Percentiles rank a stretch among this genome's conserved stretches.
Evolutionary conservation across 2,888 invertebrate genomes (phyloP).

Genomic region (Oligia strigilis): DNA sequence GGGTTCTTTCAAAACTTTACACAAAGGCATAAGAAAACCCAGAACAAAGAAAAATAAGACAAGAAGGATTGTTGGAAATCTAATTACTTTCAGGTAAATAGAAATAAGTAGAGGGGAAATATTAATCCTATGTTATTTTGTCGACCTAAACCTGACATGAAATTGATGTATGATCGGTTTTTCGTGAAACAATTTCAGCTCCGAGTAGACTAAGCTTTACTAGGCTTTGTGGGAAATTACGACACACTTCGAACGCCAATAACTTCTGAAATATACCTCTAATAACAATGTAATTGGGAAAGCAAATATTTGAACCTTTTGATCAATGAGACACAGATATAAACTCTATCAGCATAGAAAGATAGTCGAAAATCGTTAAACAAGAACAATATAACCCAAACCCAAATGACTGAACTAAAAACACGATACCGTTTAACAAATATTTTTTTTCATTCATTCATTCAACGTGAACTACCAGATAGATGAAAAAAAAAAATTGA

Average conservation of each 20-base stretch:
- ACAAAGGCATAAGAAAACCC: constrained; percentile 19
- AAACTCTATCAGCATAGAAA: background rate
- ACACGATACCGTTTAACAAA: background rate
- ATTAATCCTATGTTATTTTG: constrained; percentile 21
- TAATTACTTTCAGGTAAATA: constrained; percentile 25
- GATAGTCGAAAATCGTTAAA: background rate
- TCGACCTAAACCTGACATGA: constrained; percentile 5
- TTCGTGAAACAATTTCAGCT: constrained; percentile 19
- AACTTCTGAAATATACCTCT: constrained; percentile 24
- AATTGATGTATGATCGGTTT: constrained; percentile 22
- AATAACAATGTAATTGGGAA: constrained; percentile 25
- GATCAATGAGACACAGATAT: background rate
- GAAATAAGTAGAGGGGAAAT: constrained; percentile 8
- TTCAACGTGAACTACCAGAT: background rate
- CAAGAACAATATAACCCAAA: background rate
- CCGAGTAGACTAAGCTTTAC: background rate
- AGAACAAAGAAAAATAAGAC: constrained; percentile 16
- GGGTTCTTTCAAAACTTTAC: constrained; percentile 31
- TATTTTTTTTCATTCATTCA: background rate
- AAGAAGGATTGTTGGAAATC: background rate
- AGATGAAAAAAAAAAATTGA: background rate
- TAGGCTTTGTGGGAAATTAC: constrained; percentile 37
- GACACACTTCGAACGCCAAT: constrained; percentile 29
- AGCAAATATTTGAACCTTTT: background rate
- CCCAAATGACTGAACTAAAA: background rate